phyloP scores from a whole-genome alignment of 2,113 vertebrate genomes.

The Crotalus tigris region DNA sequence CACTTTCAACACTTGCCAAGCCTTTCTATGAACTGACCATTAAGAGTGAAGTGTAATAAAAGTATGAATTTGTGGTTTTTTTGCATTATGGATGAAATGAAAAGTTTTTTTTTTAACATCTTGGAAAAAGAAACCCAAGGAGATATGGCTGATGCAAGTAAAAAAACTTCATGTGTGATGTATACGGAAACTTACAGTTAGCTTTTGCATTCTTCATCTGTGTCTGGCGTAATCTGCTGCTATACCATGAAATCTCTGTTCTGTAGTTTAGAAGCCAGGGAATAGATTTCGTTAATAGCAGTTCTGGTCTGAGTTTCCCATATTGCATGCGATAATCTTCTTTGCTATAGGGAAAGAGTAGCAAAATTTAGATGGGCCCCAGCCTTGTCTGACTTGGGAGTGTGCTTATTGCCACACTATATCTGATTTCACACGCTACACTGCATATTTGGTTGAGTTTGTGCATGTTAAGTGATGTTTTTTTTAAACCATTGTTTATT shows the following conservation, averaged over 20 bases:
- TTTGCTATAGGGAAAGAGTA: neutral
- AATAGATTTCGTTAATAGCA: neutral
- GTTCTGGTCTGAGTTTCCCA: neutral
- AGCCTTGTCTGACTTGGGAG: neutral
- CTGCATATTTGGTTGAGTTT: neutral
- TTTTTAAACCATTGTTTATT: neutral
- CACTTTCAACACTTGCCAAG: neutral
- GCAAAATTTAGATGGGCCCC: neutral
- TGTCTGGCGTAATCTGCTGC: neutral
- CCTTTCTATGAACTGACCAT: neutral
- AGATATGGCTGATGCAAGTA: neutral
- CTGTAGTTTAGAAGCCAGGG: neutral
- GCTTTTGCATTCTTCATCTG: neutral
- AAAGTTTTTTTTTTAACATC: neutral
- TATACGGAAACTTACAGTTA: neutral
- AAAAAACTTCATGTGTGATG: neutral
- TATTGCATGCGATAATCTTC: neutral
- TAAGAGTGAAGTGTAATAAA: neutral
- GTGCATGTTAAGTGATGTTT: neutral
- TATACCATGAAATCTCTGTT: neutral
- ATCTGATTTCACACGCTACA: neutral
- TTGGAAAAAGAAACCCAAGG: neutral
- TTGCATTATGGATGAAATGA: neutral
- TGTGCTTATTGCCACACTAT: neutral
- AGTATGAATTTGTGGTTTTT: neutral